A percentile compares a stretch with the other conserved stretches of the same genome.
Conservation (phyloP, 2,797 vertebrate species). For the Eulemur rubriventer region DNA sequence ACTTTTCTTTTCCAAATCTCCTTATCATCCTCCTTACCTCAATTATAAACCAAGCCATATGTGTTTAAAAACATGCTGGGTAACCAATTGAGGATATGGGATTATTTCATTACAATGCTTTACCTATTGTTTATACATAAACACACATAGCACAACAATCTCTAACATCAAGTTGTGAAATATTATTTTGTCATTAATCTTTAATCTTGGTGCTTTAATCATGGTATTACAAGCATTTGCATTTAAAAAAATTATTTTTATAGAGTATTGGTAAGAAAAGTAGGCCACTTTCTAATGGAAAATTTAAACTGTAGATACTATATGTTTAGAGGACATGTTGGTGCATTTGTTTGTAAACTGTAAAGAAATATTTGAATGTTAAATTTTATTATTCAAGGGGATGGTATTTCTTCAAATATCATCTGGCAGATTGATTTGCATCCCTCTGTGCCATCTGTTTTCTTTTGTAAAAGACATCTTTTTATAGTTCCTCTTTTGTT, state of each 20-base stretch:
- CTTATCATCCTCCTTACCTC: not conserved
- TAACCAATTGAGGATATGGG: not conserved
- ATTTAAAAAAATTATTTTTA: constrained; percentile 15
- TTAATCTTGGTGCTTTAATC: not conserved
- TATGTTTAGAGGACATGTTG: not conserved
- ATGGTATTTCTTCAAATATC: not conserved
- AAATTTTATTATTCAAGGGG: not conserved
- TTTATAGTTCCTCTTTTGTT: not conserved
- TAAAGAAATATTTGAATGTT: not conserved
- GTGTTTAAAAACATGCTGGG: not conserved
- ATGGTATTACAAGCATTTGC: not conserved
- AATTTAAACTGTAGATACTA: not conserved
- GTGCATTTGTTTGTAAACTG: not conserved
- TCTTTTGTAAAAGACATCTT: not conserved
- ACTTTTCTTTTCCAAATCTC: not conserved
- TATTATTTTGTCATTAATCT: not conserved
- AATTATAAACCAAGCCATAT: not conserved
- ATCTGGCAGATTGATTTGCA: not conserved
- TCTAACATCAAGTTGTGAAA: not conserved
- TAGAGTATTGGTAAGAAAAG: not conserved
- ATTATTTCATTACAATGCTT: not conserved
- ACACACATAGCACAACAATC: not conserved
- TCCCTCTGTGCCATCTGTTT: not conserved
- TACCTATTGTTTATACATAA: not conserved
- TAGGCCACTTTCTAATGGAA: not conserved